Conservation (phyloP, 2,797 vertebrate species). For the Characodon lateralis region DNA sequence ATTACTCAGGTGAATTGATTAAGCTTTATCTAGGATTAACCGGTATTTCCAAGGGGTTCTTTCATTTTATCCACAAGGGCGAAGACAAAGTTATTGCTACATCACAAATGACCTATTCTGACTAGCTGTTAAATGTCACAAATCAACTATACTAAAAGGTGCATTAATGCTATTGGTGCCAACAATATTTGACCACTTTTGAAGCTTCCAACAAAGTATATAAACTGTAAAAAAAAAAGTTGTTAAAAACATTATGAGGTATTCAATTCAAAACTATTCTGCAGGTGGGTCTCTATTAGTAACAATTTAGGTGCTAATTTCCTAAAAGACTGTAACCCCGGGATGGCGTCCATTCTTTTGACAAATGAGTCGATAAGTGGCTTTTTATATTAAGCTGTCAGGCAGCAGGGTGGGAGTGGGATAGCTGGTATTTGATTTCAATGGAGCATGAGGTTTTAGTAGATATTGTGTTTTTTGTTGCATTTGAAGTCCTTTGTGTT, state of each 20-base stretch:
- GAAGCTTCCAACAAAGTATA: neutral
- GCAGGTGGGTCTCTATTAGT: neutral
- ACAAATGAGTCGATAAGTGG: neutral
- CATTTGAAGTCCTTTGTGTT: neutral
- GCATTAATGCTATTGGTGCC: neutral
- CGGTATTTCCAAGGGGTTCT: conserved; percentile 18
- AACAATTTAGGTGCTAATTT: neutral
- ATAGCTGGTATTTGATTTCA: neutral
- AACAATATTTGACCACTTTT: neutral
- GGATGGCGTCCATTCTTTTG: neutral
- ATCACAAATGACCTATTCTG: neutral
- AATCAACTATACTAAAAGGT: neutral
- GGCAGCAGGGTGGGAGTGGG: neutral
- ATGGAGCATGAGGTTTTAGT: neutral
- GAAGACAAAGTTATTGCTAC: neutral
- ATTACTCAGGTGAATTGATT: conserved; percentile 71
- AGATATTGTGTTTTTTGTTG: neutral
- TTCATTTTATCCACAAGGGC: conserved; percentile 1
- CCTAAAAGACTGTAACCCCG: neutral
- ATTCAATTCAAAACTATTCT: neutral
- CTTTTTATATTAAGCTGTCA: neutral
- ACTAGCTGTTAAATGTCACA: neutral
- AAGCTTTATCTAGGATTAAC: conserved; percentile 70
- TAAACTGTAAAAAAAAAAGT: neutral
- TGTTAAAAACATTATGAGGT: neutral